Evolutionary conservation across 2,888 invertebrate genomes (phyloP).

Genomic region (Opisthograptis luteolata): DNA sequence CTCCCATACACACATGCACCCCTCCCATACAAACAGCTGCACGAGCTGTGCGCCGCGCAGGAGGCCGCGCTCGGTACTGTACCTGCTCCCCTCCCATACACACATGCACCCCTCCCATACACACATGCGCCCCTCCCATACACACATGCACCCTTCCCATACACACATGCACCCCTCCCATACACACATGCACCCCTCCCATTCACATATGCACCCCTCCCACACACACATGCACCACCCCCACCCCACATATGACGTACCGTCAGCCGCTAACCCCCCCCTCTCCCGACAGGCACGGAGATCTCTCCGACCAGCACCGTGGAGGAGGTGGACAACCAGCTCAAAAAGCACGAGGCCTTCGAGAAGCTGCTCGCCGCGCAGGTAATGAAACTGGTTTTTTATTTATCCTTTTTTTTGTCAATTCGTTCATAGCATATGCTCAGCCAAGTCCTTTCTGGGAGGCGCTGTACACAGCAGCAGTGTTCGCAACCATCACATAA

Average conservation of each 20-base stretch:
- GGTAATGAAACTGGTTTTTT: too few species aligned
- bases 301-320: conserved; percentile 89
- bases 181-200: not conserved
- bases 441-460: too few species aligned
- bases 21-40: conserved; percentile 87
- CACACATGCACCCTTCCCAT: not conserved
- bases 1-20: not conserved
- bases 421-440: too few species aligned
- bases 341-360: conserved; percentile 97
- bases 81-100: not conserved
- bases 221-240: not conserved
- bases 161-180: not conserved
- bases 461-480: too few species aligned
- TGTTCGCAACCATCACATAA: too few species aligned
- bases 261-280: not conserved
- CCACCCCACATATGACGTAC: too few species aligned
- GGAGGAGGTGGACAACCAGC: conserved; percentile 94
- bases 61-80: conserved; percentile 88
- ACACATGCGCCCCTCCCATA: not conserved
- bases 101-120: not conserved
- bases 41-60: conserved; percentile 94
- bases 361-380: conserved; percentile 93
- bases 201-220: not conserved
- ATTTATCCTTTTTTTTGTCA: too few species aligned
- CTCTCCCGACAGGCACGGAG: conserved; percentile 80